Conservation (phyloP, 2,113 vertebrate species). For the Rhinichthys klamathensis region DNA sequence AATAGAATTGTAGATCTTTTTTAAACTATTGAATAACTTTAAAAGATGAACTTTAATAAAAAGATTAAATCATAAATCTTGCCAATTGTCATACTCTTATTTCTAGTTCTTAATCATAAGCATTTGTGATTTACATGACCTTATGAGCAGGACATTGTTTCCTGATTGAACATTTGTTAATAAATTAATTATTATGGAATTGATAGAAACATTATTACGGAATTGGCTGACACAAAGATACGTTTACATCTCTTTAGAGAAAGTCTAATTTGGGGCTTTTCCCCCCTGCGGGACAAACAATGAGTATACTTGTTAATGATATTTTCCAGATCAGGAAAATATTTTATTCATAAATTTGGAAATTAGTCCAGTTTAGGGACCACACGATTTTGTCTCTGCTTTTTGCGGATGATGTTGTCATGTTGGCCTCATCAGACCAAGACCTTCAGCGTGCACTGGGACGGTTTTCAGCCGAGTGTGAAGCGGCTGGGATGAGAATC, state of each 20-base stretch:
- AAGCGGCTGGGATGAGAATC: too few relatives aligned
- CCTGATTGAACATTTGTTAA: not conserved
- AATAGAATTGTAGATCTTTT: not conserved
- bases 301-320: not conserved
- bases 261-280: not conserved
- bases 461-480: too few relatives aligned
- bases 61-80: not conserved
- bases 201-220: not conserved
- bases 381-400: too few relatives aligned
- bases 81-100: not conserved
- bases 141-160: not conserved
- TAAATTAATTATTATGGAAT: not conserved
- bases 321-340: not conserved
- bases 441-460: too few relatives aligned
- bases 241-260: not conserved
- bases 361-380: not conserved
- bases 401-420: too few relatives aligned
- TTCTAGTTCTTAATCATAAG: not conserved
- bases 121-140: too few relatives aligned
- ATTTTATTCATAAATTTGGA: not conserved
- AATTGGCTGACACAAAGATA: not conserved
- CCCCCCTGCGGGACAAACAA: not conserved
- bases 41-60: too few relatives aligned
- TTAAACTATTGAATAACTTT: not conserved
- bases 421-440: too few relatives aligned